phyloP scores from a whole-genome alignment of 2,888 invertebrate species.

The Drosophila anomelani region DNA sequence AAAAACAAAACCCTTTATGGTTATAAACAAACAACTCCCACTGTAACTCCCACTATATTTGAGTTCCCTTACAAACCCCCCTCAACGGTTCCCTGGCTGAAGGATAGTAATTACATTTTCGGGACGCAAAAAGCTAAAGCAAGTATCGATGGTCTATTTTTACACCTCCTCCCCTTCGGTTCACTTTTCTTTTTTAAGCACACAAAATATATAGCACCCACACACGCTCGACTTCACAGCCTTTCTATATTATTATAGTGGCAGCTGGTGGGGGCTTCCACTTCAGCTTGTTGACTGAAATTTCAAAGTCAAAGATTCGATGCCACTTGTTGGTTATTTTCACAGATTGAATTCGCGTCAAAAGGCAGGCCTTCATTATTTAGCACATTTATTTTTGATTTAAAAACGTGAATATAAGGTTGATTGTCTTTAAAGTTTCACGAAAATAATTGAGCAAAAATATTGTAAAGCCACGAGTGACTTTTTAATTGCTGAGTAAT shows the following conservation, averaged over 20 bases:
- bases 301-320: slow-evolving; percentile 37
- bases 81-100: not conserved
- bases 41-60: too few relatives aligned
- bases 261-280: slow-evolving; percentile 13
- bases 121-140: slow-evolving; percentile 1
- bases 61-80: not conserved
- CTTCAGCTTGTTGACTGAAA: slow-evolving; percentile 7
- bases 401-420: not conserved
- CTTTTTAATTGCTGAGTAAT: slow-evolving; percentile 1
- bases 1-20: not conserved
- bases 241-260: slow-evolving; percentile 13
- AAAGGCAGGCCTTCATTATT: slow-evolving; percentile 19
- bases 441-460: not conserved
- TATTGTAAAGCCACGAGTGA: not conserved
- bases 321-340: slow-evolving; percentile 24
- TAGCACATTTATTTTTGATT: not conserved
- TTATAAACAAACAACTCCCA: not conserved
- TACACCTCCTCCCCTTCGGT: not conserved
- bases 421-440: not conserved
- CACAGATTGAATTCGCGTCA: slow-evolving; percentile 14
- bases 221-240: slow-evolving; percentile 22
- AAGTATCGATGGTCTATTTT: slow-evolving; percentile 26
- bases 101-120: slow-evolving; percentile 14
- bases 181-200: slow-evolving; percentile 8
- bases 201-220: slow-evolving; percentile 12